phyloP scores from a whole-genome alignment of 2,113 vertebrate species.

The Ellobius talpinus region DNA sequence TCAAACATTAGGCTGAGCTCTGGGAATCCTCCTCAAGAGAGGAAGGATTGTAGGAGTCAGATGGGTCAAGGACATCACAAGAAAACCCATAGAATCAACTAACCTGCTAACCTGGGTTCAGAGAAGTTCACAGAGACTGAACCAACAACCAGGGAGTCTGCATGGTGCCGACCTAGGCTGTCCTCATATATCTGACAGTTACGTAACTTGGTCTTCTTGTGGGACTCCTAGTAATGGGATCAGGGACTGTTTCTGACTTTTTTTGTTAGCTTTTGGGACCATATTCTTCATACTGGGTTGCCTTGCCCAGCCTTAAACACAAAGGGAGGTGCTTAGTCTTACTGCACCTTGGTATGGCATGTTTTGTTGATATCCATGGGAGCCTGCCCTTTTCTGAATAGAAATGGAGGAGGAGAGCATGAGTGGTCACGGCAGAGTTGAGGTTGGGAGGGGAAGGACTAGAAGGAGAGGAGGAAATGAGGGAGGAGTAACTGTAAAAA shows the following conservation, averaged over 20 bases:
- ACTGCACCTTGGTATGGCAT: neutral
- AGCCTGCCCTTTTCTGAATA: neutral
- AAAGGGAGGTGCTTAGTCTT: neutral
- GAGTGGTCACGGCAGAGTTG: neutral
- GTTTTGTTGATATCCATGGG: neutral
- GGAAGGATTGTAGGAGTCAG: neutral
- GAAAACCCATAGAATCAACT: neutral
- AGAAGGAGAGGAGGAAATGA: neutral
- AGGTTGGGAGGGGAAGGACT: neutral
- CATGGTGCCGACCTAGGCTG: neutral
- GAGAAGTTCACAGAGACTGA: neutral
- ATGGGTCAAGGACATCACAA: neutral
- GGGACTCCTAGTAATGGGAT: neutral
- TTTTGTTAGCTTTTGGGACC: neutral
- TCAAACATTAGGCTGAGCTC: neutral
- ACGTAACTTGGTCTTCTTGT: neutral
- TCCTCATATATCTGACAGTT: neutral
- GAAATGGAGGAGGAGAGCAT: neutral
- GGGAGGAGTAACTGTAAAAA: neutral
- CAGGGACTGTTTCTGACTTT: neutral
- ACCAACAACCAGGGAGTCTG: neutral
- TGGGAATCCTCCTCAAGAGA: neutral
- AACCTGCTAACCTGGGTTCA: neutral
- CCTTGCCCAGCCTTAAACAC: neutral
- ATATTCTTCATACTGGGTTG: neutral